A percentile compares a stretch with the other conserved stretches of the same genome.
These are phyloP conservation scores for Linurgus olivaceus DNA, from an alignment of 2,797 vertebrate species.

Conservation along the genomic window DNA sequence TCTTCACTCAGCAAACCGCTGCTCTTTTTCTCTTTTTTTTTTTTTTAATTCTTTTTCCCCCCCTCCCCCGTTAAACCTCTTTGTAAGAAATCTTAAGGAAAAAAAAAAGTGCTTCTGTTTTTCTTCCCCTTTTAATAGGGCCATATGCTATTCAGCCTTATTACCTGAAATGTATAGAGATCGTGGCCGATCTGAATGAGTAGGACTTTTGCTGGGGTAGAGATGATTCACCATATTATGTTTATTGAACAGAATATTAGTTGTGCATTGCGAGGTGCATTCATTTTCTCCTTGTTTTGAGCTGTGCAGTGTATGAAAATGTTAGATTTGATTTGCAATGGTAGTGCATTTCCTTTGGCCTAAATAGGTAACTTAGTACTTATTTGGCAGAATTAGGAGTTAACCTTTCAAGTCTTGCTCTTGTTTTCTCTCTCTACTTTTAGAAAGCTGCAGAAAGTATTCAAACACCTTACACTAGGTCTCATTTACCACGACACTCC, in stretches of 20 bases:
- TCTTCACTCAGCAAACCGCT: background rate
- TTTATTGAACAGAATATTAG: background rate
- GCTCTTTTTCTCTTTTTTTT: too few species aligned
- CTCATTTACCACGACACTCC: background rate
- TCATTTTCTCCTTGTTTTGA: background rate
- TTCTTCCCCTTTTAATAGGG: background rate
- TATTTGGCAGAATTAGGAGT: background rate
- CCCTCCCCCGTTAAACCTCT: rapidly evolving
- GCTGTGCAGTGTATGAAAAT: background rate
- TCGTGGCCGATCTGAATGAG: background rate
- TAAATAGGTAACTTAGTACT: background rate
- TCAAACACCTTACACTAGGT: background rate
- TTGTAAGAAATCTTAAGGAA: background rate
- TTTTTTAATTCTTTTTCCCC: rapidly evolving
- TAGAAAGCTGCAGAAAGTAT: background rate
- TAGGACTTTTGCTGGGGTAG: background rate
- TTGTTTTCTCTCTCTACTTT: background rate
- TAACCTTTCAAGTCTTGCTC: background rate
- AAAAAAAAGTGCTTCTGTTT: background rate
- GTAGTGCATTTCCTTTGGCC: conserved; percentile 11
- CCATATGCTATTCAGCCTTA: background rate
- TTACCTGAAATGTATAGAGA: conserved; percentile 31
- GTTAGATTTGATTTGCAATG: background rate
- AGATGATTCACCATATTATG: background rate
- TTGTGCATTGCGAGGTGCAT: background rate